Conservation (phyloP, 2,113 vertebrate species). For the Setophaga kirtlandii region DNA sequence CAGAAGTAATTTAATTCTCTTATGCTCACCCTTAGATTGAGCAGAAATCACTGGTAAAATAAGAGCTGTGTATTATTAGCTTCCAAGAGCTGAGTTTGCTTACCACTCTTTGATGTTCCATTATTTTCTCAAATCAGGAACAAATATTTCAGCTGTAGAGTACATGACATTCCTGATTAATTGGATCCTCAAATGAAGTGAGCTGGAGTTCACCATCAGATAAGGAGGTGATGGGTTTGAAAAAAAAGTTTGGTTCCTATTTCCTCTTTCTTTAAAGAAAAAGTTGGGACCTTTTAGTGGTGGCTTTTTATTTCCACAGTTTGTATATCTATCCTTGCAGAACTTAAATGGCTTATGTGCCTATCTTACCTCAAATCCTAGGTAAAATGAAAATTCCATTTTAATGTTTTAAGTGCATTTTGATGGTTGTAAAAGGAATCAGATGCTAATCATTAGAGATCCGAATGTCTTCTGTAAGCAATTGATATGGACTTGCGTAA, state of each 20-base stretch:
- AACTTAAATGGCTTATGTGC: background rate
- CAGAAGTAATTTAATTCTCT: background rate
- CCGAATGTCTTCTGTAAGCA: background rate
- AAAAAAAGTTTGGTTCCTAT: background rate
- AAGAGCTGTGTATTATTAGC: background rate
- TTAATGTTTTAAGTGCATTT: slow-evolving; percentile 16
- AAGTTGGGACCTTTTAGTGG: background rate
- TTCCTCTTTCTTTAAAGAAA: background rate
- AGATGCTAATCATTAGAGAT: background rate
- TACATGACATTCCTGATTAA: background rate
- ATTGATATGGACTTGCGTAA: background rate
- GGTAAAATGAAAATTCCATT: background rate
- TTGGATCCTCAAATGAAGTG: background rate
- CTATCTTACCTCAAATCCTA: background rate
- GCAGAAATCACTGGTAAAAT: slow-evolving; percentile 1
- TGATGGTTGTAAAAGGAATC: background rate
- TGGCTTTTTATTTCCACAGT: background rate
- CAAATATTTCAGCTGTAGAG: background rate
- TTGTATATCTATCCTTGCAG: background rate
- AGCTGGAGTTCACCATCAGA: background rate
- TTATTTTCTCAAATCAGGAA: background rate
- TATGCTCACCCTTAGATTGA: background rate
- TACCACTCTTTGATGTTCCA: background rate
- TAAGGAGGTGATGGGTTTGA: background rate
- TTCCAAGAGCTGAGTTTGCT: background rate